A percentile compares a stretch with the other conserved stretches of the same genome.
Conservation (phyloP, 64 coral and sea anemone genomes). For the Montipora sp. region DNA sequence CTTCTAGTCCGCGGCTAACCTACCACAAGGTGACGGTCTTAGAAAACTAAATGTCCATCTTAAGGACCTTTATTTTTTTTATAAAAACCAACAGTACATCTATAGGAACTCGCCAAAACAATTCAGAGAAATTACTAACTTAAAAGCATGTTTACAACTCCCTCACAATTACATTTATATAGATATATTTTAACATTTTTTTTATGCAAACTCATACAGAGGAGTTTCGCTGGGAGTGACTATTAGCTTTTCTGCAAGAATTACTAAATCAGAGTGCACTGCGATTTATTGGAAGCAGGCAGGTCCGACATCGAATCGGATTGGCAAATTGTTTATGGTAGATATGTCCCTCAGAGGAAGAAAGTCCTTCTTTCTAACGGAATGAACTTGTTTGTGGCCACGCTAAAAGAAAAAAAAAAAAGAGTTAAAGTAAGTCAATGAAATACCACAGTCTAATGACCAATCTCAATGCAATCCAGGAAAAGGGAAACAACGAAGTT, state of each 20-base stretch:
- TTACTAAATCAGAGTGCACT: neutral
- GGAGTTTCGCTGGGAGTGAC: neutral
- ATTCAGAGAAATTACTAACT: neutral
- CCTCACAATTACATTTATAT: neutral
- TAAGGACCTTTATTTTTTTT: neutral
- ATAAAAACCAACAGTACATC: neutral
- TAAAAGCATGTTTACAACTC: slow-evolving; percentile 51
- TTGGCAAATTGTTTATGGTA: slow-evolving; percentile 28
- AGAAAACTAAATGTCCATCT: neutral
- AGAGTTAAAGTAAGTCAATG: neutral
- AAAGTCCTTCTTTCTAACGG: slow-evolving; percentile 38
- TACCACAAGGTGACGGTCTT: too few relatives aligned
- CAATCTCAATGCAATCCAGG: neutral
- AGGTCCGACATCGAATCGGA: slow-evolving; percentile 60
- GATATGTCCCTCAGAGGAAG: slow-evolving; percentile 69
- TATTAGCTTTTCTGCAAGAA: neutral
- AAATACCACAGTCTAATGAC: neutral
- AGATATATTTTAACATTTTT: neutral
- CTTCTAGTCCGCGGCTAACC: too few relatives aligned
- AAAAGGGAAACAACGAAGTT: neutral
- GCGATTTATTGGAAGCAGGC: slow-evolving; percentile 62
- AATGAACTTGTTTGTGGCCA: slow-evolving; percentile 57
- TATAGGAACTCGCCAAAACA: neutral
- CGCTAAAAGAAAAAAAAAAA: slow-evolving; percentile 16
- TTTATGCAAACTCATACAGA: slow-evolving; percentile 30